Conservation (phyloP, 2,888 invertebrate genomes). For the Esperia sulphurella region DNA sequence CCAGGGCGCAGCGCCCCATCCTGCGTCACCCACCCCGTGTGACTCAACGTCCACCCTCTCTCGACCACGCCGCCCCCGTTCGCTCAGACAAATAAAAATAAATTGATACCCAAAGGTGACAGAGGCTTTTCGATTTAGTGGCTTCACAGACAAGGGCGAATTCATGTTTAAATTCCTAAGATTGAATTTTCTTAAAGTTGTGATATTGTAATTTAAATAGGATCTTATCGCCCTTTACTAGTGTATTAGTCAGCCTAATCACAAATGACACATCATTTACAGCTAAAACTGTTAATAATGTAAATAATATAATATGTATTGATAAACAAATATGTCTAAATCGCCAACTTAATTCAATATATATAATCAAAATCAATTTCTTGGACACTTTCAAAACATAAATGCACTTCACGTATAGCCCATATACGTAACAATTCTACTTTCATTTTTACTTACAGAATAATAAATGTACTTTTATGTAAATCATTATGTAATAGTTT, state of each 20-base stretch:
- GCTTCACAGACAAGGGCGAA: no score
- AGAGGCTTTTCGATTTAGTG: not conserved
- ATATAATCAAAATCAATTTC: slow-evolving; percentile 9
- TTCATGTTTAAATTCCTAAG: no score
- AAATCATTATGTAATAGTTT: no score
- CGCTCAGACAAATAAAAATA: slow-evolving; percentile 36
- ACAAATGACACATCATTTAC: no score
- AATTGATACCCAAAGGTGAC: slow-evolving; percentile 17
- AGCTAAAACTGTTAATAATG: no score
- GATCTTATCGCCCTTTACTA: no score
- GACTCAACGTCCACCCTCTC: slow-evolving; percentile 38
- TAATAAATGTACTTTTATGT: not conserved
- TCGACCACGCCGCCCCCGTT: slow-evolving; percentile 24
- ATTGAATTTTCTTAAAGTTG: no score
- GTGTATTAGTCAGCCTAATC: no score
- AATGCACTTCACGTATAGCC: slow-evolving; percentile 40
- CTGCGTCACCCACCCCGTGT: slow-evolving; percentile 47
- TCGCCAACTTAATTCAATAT: no score
- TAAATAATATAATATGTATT: no score
- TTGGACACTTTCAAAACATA: slow-evolving; percentile 31
- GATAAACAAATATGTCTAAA: no score
- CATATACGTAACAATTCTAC: slow-evolving; percentile 36
- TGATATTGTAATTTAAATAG: no score
- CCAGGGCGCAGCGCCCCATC: slow-evolving; percentile 34
- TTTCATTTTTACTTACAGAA: slow-evolving; percentile 36